Conservation (phyloP, 2,888 invertebrate species). For the Chrysodeixis includens region DNA sequence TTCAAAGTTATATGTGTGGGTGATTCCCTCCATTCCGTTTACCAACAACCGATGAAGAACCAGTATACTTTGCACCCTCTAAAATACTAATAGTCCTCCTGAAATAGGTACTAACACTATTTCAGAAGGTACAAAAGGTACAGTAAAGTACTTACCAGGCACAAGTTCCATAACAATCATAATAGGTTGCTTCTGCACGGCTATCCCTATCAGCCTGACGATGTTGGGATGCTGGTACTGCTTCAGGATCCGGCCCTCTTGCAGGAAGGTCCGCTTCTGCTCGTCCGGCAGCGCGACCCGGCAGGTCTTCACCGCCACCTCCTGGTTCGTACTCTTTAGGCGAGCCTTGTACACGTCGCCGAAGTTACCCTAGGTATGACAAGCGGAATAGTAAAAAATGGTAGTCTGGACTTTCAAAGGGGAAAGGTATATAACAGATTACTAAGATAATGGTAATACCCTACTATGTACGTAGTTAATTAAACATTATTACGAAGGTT, state of each 20-base stretch:
- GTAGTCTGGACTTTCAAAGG: background rate
- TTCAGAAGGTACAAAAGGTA: too few relatives aligned
- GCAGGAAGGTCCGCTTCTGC: constrained; percentile 97
- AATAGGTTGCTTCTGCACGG: constrained; percentile 99
- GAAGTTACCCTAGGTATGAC: constrained; percentile 95
- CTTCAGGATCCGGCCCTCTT: constrained; percentile 98
- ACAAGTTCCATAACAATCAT: constrained; percentile 99
- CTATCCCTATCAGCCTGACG: constrained; percentile 98
- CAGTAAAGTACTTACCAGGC: constrained; percentile 90
- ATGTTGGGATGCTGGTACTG: constrained; percentile 99
- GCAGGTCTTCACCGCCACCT: constrained; percentile 99
- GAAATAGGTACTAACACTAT: too few relatives aligned
- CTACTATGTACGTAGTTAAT: too few relatives aligned
- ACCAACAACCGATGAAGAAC: too few relatives aligned
- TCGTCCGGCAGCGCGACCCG: constrained; percentile 98
- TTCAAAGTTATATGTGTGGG: too few relatives aligned
- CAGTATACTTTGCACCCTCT: too few relatives aligned
- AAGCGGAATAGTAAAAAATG: background rate
- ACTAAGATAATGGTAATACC: too few relatives aligned
- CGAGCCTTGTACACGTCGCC: constrained; percentile 98
- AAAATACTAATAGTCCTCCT: too few relatives aligned
- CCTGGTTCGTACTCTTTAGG: constrained; percentile 94
- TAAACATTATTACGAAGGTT: too few relatives aligned
- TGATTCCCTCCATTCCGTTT: too few relatives aligned
- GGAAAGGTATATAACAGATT: too few relatives aligned